Conservation (phyloP, 2,113 vertebrate species). For the Phoenicopterus ruber region DNA sequence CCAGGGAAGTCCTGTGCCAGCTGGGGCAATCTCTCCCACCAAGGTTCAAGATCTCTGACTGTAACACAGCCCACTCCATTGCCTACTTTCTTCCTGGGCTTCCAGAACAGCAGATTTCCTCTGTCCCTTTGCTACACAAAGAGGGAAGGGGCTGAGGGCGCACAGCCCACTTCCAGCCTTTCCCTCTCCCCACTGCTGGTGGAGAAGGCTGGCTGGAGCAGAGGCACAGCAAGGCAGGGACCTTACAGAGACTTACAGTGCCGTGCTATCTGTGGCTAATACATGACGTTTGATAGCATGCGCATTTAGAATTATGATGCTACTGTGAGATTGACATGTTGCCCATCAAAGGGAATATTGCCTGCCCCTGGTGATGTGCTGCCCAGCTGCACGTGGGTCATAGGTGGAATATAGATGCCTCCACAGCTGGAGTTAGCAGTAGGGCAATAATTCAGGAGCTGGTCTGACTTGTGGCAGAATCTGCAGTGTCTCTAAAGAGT, state of each 20-base stretch:
- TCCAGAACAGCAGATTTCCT: neutral
- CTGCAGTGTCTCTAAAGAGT: neutral
- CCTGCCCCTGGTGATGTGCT: neutral
- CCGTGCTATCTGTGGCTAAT: fast-evolving
- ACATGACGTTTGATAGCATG: neutral
- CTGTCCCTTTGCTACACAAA: neutral
- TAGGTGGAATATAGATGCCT: neutral
- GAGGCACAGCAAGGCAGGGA: neutral
- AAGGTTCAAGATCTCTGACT: neutral
- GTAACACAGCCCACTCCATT: fast-evolving
- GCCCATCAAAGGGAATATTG: neutral
- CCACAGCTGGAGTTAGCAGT: neutral
- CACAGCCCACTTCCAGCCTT: neutral
- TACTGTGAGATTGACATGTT: neutral
- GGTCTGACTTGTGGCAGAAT: neutral
- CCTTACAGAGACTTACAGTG: neutral
- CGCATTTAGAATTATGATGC: neutral
- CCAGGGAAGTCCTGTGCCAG: neutral
- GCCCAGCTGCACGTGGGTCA: neutral
- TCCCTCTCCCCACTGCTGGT: neutral
- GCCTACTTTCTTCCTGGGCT: neutral
- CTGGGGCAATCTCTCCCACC: neutral
- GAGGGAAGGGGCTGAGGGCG: neutral
- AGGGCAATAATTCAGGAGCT: neutral
- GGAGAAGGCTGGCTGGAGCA: neutral